Conservation (phyloP, 2,888 invertebrate species). For the Timandra comae region DNA sequence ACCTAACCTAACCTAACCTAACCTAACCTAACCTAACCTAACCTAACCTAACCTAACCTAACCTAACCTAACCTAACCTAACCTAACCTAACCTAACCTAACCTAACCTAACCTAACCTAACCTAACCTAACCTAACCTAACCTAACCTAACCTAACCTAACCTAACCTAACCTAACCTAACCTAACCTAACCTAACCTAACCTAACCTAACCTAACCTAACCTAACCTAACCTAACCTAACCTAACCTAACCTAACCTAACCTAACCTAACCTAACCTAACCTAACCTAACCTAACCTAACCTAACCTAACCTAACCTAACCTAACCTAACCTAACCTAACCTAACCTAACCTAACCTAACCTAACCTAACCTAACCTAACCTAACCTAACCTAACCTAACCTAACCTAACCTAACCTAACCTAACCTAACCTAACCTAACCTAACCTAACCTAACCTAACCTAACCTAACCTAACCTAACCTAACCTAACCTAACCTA, state of each 20-base stretch:
- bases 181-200: slow-evolving; percentile 7
- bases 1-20: slow-evolving; percentile 8
- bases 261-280: slow-evolving; percentile 9
- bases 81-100: slow-evolving; percentile 7
- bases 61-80: slow-evolving; percentile 8
- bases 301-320: slow-evolving; percentile 12
- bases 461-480: slow-evolving; percentile 8
- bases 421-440: slow-evolving; percentile 8
- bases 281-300: slow-evolving; percentile 10
- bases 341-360: slow-evolving; percentile 10
- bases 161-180: too few species aligned
- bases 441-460: slow-evolving; percentile 7
- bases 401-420: slow-evolving; percentile 9
- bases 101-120: slow-evolving; percentile 6
- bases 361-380: slow-evolving; percentile 9
- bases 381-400: slow-evolving; percentile 10
- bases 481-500: slow-evolving; percentile 8
- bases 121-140: slow-evolving; percentile 5
- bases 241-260: slow-evolving; percentile 8
- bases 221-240: slow-evolving; percentile 13
- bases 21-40: slow-evolving; percentile 9
- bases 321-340: slow-evolving; percentile 12
- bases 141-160: slow-evolving; percentile 6
- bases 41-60: slow-evolving; percentile 8
- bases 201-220: slow-evolving; percentile 13